These are phyloP conservation scores for Rutpela maculata DNA, from an alignment of 2,888 invertebrate genomes.

Conservation along the genomic window DNA sequence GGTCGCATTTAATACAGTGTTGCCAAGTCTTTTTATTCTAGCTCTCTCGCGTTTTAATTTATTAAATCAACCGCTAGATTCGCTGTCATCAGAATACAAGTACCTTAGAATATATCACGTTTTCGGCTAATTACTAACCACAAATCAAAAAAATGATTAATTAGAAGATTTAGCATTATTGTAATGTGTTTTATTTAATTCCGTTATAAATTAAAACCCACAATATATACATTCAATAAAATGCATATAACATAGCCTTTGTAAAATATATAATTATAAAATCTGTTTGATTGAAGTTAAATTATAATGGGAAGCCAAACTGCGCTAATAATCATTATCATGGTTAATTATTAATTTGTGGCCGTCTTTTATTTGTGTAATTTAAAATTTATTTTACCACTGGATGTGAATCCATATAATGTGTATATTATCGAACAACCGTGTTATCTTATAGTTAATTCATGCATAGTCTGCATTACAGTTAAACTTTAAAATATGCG, in stretches of 20 bases:
- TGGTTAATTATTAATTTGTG: conserved; percentile 23
- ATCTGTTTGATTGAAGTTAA: conserved; percentile 21
- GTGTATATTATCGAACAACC: too few relatives aligned
- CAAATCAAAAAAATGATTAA: neutral
- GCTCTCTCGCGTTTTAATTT: too few relatives aligned
- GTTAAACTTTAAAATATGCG: too few relatives aligned
- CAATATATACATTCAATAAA: neutral
- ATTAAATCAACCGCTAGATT: too few relatives aligned
- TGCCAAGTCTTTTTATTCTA: too few relatives aligned
- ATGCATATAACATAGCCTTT: conserved; percentile 5
- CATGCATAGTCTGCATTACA: too few relatives aligned
- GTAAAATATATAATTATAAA: conserved; percentile 30
- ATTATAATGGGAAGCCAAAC: conserved; percentile 18
- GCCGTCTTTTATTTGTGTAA: conserved; percentile 21
- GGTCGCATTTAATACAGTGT: too few relatives aligned
- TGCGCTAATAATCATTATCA: conserved; percentile 20
- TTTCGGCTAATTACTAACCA: neutral
- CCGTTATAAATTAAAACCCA: conserved; percentile 11
- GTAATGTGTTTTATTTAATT: neutral
- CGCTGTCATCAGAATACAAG: too few relatives aligned
- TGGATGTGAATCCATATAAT: conserved; percentile 12
- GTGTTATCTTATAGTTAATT: too few relatives aligned
- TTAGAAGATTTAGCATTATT: neutral
- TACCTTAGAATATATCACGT: too few relatives aligned
- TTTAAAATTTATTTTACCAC: conserved; percentile 5